Evolutionary conservation across 1,140 invertebrate genomes (phyloP).

Genomic region (Ectropis grisescens): DNA sequence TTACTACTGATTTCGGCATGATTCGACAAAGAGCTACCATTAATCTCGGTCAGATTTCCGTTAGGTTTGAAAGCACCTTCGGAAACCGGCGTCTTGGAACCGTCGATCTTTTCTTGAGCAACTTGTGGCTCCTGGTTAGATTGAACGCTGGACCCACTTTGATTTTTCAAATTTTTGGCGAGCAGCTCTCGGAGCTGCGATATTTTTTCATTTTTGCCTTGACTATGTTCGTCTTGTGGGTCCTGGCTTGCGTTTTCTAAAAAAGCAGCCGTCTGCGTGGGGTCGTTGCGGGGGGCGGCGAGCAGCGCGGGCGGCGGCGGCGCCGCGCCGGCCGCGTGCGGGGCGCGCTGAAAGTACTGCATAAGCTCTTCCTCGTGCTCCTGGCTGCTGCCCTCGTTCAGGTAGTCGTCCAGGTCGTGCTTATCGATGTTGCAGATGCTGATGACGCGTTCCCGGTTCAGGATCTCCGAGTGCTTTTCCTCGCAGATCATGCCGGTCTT

Average conservation of each 20-base stretch:
- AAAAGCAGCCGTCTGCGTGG: conserved; percentile 37
- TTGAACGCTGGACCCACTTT: conserved; percentile 45
- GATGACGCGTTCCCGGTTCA: conserved; percentile 74
- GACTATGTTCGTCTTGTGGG: conserved; percentile 57
- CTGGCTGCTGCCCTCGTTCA: conserved; percentile 83
- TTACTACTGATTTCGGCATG: conserved; percentile 23
- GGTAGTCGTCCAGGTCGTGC: conserved; percentile 83
- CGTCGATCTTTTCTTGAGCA: conserved; percentile 19
- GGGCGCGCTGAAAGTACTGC: conserved; percentile 79
- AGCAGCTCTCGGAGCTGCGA: conserved; percentile 80
- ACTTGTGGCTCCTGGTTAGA: conserved; percentile 20
- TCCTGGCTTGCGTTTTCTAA: conserved; percentile 59
- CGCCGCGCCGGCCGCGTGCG: conserved; percentile 22
- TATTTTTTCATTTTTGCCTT: conserved; percentile 74
- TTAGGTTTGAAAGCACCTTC: conserved; percentile 45
- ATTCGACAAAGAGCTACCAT: conserved; percentile 22
- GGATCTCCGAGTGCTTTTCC: conserved; percentile 62
- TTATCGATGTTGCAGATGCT: conserved; percentile 82
- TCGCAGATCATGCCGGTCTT: conserved; percentile 59
- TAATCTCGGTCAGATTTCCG: conserved; percentile 23
- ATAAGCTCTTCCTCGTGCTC: conserved; percentile 85
- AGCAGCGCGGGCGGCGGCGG: conserved; percentile 57
- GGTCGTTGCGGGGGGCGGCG: conserved; percentile 16
- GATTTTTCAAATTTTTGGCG: conserved; percentile 76
- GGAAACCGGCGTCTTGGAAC: conserved; percentile 18